A percentile compares a stretch with the other conserved stretches of the same genome.
These are phyloP conservation scores for Podocnemis expansa DNA, from an alignment of 2,113 vertebrate genomes.

Conservation along the genomic window DNA sequence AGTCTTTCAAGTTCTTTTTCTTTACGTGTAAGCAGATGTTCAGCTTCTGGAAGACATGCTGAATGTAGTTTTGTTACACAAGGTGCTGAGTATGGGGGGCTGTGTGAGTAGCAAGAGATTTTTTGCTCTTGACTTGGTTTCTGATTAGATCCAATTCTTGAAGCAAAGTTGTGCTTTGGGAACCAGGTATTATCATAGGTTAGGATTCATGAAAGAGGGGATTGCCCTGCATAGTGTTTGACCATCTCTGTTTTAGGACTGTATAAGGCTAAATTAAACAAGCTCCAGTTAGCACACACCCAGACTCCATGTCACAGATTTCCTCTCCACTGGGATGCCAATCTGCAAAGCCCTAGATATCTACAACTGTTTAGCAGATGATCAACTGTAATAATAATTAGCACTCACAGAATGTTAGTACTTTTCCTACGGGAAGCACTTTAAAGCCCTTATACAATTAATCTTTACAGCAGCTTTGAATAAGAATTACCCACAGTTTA, in stretches of 20 bases:
- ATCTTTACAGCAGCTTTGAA: neutral
- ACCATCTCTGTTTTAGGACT: neutral
- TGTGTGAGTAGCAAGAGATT: neutral
- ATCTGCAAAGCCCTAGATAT: neutral
- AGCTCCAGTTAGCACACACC: neutral
- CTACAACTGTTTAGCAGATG: neutral
- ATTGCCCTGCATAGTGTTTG: neutral
- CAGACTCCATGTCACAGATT: neutral
- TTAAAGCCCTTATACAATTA: neutral
- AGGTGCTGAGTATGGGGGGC: neutral
- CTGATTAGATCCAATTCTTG: neutral
- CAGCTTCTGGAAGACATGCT: neutral
- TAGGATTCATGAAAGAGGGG: neutral
- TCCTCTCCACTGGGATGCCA: neutral
- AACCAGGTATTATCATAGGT: neutral
- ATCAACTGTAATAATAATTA: neutral
- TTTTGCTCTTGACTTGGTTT: neutral
- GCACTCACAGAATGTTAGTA: neutral
- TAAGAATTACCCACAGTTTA: neutral
- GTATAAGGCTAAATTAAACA: neutral
- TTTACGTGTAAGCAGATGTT: neutral
- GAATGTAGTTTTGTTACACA: neutral
- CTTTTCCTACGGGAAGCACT: neutral
- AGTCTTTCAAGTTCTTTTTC: neutral
- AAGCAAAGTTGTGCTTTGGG: neutral